phyloP scores from a whole-genome alignment of 2,888 invertebrate species.

The Crematogaster levior region DNA sequence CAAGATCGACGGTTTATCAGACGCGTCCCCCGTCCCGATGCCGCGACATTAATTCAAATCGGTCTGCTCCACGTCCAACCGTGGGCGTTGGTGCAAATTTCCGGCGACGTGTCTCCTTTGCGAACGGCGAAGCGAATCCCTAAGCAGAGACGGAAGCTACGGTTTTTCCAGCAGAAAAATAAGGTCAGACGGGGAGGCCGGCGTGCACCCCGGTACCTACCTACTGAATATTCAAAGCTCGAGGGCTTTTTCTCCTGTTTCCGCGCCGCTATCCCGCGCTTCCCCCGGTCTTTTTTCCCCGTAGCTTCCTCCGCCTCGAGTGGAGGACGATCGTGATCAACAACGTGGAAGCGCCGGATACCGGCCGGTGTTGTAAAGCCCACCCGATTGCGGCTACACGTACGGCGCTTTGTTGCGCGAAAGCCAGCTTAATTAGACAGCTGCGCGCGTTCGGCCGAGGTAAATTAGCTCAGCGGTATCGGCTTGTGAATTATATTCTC shows the following conservation, averaged over 20 bases:
- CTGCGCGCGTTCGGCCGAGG: conserved; percentile 35
- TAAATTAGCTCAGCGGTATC: conserved; percentile 39
- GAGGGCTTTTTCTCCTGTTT: conserved; percentile 75
- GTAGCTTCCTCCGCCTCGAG: conserved; percentile 52
- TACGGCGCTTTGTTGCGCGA: conserved; percentile 43
- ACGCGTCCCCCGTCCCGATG: not conserved
- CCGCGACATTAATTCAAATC: conserved; percentile 28
- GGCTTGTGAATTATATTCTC: conserved; percentile 30
- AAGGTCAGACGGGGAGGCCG: conserved; percentile 75
- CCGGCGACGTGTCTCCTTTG: conserved; percentile 38
- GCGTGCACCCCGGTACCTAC: conserved; percentile 75
- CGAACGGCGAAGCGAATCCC: conserved; percentile 24
- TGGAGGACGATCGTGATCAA: conserved; percentile 70
- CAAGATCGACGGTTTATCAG: conserved; percentile 31
- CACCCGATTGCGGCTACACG: conserved; percentile 60
- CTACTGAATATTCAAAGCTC: conserved; percentile 83
- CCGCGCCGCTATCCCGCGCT: conserved; percentile 55
- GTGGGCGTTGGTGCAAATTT: conserved; percentile 29
- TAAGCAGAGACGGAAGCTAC: conserved; percentile 60
- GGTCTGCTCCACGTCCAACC: conserved; percentile 14
- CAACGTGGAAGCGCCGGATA: conserved; percentile 73
- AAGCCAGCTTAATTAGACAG: conserved; percentile 44
- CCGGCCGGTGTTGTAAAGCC: conserved; percentile 56
- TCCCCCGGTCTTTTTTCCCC: conserved; percentile 36
- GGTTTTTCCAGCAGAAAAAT: conserved; percentile 65